Percentiles rank a stretch among this genome's conserved stretches.
phyloP scores from a whole-genome alignment of 2,797 vertebrate genomes.

The Acrossocheilus fasciatus region DNA sequence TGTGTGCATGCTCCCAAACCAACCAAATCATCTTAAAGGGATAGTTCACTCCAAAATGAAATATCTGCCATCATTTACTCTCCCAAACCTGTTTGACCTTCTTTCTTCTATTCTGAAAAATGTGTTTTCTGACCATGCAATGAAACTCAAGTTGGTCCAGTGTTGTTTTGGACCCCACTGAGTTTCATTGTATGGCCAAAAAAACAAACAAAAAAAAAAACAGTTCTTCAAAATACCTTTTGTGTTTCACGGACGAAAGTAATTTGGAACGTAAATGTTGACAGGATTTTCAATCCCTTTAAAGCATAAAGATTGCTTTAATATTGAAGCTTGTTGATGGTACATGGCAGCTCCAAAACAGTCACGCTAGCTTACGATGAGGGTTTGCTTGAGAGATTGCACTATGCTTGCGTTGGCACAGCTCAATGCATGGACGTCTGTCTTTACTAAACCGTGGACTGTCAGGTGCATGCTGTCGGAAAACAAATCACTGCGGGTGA shows the following conservation, averaged over 20 bases:
- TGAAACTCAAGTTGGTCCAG: not conserved
- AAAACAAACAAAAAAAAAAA: not conserved
- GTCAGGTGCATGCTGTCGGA: constrained; percentile 72
- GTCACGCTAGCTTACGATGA: not conserved
- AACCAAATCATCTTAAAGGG: constrained; percentile 2
- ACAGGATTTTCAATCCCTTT: not conserved
- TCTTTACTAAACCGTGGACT: constrained; percentile 64
- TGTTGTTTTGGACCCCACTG: not conserved
- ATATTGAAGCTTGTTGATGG: not conserved
- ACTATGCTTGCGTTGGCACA: constrained; percentile 70
- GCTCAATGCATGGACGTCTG: constrained; percentile 62
- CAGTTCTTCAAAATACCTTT: not conserved
- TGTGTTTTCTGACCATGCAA: not conserved
- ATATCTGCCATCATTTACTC: not conserved
- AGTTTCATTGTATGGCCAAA: not conserved
- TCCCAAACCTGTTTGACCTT: not conserved
- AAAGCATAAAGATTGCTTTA: not conserved
- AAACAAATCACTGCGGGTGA: constrained; percentile 60
- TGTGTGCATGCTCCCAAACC: not conserved
- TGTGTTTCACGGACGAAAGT: not conserved
- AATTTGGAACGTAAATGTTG: not conserved
- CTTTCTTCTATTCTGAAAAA: not conserved
- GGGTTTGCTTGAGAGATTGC: constrained; percentile 44
- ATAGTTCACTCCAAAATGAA: not conserved
- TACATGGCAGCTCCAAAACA: not conserved